Evolutionary conservation across 2,888 invertebrate species (phyloP).

Genomic region (Eremobia ochroleuca): DNA sequence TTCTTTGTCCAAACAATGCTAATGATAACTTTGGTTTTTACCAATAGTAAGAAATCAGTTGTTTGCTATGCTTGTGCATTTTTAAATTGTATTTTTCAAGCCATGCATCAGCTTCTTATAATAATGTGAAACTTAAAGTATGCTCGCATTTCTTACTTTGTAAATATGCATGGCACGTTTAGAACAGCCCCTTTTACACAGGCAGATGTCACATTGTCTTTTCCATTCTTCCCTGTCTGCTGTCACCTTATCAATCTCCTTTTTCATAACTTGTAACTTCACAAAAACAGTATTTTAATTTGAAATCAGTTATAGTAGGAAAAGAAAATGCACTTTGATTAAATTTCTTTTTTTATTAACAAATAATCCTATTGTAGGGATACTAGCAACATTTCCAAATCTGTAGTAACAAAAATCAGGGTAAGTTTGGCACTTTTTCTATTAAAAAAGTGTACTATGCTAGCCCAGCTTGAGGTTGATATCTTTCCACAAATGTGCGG

Average conservation of each 20-base stretch:
- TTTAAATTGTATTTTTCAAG: slow-evolving; percentile 13
- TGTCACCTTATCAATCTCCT: neutral
- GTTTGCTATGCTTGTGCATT: neutral
- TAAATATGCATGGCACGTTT: neutral
- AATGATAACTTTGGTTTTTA: neutral
- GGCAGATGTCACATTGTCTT: neutral
- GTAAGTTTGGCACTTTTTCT: neutral
- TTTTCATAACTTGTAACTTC: neutral
- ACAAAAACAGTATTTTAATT: neutral
- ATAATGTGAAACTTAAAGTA: neutral
- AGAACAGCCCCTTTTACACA: neutral
- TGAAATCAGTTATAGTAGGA: neutral
- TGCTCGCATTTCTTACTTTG: neutral
- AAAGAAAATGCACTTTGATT: neutral
- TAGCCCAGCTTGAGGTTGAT: neutral
- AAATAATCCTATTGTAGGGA: neutral
- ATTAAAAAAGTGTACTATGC: neutral
- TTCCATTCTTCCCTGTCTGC: neutral
- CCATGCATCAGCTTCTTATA: neutral
- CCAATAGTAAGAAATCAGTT: neutral
- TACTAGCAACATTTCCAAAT: neutral
- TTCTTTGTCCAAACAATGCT: neutral
- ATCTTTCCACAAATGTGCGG: neutral
- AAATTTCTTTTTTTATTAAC: neutral
- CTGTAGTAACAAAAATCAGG: neutral